phyloP scores from a whole-genome alignment of 2,113 vertebrate genomes.

The Thinocorus orbignyianus region DNA sequence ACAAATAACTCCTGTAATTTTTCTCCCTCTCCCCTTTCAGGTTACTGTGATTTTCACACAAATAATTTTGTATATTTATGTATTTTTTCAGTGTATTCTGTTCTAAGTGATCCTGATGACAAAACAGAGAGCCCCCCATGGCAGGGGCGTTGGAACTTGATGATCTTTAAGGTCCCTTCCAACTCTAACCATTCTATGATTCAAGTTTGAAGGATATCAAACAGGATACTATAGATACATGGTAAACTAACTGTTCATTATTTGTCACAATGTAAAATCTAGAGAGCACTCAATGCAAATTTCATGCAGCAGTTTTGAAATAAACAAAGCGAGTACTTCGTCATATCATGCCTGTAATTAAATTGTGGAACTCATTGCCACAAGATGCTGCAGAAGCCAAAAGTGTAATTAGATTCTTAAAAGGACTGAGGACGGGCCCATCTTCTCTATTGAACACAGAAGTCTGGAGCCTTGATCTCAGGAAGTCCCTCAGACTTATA shows the following conservation, averaged over 20 bases:
- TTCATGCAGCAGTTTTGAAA: not conserved
- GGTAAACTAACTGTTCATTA: not conserved
- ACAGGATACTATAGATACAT: not conserved
- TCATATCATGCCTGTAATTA: not conserved
- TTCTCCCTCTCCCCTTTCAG: not conserved
- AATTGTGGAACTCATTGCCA: not conserved
- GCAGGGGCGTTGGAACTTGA: too few relatives aligned
- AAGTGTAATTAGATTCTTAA: constrained; percentile 26
- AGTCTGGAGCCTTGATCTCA: not conserved
- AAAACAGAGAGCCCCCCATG: not conserved
- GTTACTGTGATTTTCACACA: not conserved
- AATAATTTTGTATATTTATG: not conserved
- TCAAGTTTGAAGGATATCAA: not conserved
- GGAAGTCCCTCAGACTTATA: not conserved
- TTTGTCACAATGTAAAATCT: not conserved
- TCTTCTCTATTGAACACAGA: not conserved
- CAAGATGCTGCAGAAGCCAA: constrained; percentile 6
- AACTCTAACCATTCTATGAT: too few relatives aligned
- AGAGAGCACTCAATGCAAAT: not conserved
- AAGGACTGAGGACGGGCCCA: not conserved
- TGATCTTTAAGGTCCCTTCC: too few relatives aligned
- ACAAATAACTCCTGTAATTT: not conserved
- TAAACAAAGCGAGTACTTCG: constrained; percentile 21
- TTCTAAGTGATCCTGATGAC: not conserved
- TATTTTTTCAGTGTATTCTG: not conserved